A percentile compares a stretch with the other conserved stretches of the same genome.
Evolutionary conservation across 2,888 invertebrate genomes (phyloP).

Genomic region (Tiphia femorata): DNA sequence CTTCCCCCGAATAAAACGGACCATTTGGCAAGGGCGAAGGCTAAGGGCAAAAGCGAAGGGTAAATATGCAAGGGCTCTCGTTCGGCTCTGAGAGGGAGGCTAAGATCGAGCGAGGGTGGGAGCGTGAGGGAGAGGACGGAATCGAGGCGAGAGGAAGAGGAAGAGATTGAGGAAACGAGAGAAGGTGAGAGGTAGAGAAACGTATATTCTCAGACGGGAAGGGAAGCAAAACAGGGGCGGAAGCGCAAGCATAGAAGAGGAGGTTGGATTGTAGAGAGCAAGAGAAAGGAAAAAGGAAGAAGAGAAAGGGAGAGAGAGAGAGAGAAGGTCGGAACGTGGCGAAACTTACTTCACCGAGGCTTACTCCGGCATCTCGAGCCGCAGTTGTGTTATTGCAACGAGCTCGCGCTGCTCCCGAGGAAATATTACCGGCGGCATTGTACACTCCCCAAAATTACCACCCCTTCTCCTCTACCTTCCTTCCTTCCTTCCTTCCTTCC

Average conservation of each 20-base stretch:
- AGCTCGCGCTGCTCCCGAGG: slow-evolving; percentile 26
- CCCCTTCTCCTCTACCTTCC: neutral
- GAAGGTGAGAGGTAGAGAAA: no score
- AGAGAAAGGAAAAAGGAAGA: no score
- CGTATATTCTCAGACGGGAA: no score
- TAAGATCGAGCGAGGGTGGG: neutral
- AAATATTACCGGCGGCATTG: slow-evolving; percentile 28
- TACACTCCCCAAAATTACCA: slow-evolving; percentile 31
- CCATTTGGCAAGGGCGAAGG: slow-evolving; percentile 41
- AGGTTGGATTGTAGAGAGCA: no score
- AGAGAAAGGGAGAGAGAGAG: neutral
- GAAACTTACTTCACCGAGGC: slow-evolving; percentile 41
- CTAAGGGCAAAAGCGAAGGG: slow-evolving; percentile 31
- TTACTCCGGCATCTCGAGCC: slow-evolving; percentile 12
- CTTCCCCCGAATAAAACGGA: slow-evolving; percentile 43
- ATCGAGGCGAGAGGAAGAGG: neutral
- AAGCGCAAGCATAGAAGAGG: no score
- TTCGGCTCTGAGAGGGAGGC: neutral
- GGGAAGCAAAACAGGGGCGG: no score
- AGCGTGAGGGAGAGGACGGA: neutral
- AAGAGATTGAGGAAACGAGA: neutral
- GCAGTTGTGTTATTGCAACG: slow-evolving; percentile 38
- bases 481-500: neutral
- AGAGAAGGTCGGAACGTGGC: slow-evolving; percentile 20
- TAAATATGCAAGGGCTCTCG: slow-evolving; percentile 47